These are phyloP conservation scores for Proterorhinus semilunaris DNA, from an alignment of 2,113 vertebrate species.

Conservation along the genomic window DNA sequence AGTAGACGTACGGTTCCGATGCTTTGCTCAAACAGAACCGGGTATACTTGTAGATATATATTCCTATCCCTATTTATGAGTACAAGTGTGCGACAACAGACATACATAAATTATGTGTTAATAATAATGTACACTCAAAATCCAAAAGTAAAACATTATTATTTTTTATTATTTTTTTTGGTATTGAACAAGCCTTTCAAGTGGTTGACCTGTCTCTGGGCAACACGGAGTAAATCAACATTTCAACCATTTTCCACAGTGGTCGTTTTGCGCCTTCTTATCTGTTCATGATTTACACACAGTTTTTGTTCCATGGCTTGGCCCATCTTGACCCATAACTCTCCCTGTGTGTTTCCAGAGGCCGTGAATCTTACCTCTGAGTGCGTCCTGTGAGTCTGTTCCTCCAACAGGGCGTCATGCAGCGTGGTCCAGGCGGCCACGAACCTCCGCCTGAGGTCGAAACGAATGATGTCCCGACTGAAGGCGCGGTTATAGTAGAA, in stretches of 20 bases:
- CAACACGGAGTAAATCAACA: neutral
- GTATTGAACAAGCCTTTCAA: too few species aligned
- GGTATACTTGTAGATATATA: too few species aligned
- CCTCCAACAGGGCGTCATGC: conserved; percentile 86
- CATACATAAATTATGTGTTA: too few species aligned
- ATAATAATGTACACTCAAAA: too few species aligned
- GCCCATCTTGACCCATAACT: conserved; percentile 1
- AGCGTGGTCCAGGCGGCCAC: conserved; percentile 93
- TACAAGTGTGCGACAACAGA: too few species aligned
- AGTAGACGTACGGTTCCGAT: too few species aligned
- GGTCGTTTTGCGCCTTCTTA: conserved; percentile 3
- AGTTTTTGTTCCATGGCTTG: conserved; percentile 14
- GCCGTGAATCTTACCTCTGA: conserved; percentile 49
- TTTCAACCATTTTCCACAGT: neutral
- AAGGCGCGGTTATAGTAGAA: conserved; percentile 96
- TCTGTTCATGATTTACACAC: conserved; percentile 27
- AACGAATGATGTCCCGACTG: conserved; percentile 91
- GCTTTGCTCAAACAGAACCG: too few species aligned
- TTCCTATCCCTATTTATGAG: too few species aligned
- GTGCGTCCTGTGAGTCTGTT: conserved; percentile 59
- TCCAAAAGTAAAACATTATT: too few species aligned
- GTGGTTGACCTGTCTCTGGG: neutral
- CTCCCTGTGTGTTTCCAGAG: neutral
- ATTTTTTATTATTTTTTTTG: too few species aligned
- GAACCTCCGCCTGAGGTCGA: conserved; percentile 85